These are phyloP conservation scores for Argyresthia albistria DNA, from an alignment of 2,888 invertebrate species.

Conservation along the genomic window DNA sequence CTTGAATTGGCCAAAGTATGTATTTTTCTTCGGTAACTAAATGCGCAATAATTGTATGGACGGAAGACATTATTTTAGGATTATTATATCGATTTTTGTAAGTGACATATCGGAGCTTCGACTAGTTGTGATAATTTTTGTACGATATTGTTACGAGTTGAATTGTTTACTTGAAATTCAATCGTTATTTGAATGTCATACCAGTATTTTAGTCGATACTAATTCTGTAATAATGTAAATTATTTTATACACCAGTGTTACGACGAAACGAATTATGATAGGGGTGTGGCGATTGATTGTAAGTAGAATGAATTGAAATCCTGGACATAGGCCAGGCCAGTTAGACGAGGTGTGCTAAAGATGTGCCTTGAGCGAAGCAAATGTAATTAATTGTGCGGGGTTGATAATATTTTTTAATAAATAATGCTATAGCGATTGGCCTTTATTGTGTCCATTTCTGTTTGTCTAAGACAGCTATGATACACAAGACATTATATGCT, in stretches of 20 bases:
- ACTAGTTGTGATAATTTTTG: slow-evolving; percentile 8
- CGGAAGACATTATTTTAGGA: slow-evolving; percentile 4
- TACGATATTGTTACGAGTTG: neutral
- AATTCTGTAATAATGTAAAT: neutral
- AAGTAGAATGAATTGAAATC: slow-evolving; percentile 8
- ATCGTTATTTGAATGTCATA: neutral
- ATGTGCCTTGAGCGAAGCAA: slow-evolving; percentile 42
- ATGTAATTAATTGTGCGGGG: slow-evolving; percentile 24
- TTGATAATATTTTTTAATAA: neutral
- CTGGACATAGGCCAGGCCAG: slow-evolving; percentile 1
- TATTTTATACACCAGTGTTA: slow-evolving; percentile 16
- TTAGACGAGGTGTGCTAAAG: slow-evolving; percentile 21
- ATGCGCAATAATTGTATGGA: neutral
- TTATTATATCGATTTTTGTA: neutral
- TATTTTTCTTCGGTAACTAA: neutral
- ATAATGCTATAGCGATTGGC: too few species aligned
- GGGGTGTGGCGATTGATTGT: slow-evolving; percentile 27
- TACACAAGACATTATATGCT: too few species aligned
- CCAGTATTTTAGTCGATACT: slow-evolving; percentile 4
- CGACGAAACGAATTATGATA: slow-evolving; percentile 14
- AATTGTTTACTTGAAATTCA: neutral
- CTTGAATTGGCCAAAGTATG: slow-evolving; percentile 4
- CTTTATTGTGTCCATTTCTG: too few species aligned
- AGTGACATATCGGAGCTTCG: slow-evolving; percentile 12
- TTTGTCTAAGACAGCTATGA: too few species aligned